A percentile compares a stretch with the other conserved stretches of the same genome.
phyloP scores from a whole-genome alignment of 2,113 vertebrate genomes.

The Ancistrus triradiatus region DNA sequence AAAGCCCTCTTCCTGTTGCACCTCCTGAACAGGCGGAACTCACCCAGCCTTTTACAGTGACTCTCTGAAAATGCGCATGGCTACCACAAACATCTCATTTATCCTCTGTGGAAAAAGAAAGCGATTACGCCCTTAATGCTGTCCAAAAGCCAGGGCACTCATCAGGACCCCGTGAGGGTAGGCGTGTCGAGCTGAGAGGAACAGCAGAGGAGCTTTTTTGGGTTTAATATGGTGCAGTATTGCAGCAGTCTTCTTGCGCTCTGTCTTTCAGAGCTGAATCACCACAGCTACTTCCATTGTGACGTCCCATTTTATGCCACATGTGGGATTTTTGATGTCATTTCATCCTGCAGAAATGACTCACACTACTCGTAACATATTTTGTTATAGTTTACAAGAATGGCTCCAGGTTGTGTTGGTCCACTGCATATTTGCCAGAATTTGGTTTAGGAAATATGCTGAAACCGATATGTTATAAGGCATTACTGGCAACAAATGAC shows the following conservation, averaged over 20 bases:
- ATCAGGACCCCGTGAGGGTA: conserved; percentile 65
- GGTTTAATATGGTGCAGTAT: conserved; percentile 48
- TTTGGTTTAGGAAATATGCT: not conserved
- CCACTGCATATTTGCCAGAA: not conserved
- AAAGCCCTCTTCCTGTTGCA: not conserved
- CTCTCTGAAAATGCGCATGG: conserved; percentile 44
- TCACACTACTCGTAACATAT: conserved; percentile 11
- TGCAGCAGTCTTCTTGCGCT: conserved; percentile 12
- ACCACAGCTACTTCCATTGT: conserved; percentile 4
- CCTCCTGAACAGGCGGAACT: not conserved
- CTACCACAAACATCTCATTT: conserved; percentile 57
- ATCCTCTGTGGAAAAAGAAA: conserved; percentile 49
- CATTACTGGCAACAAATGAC: too few species aligned
- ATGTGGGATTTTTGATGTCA: conserved; percentile 26
- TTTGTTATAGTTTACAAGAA: conserved; percentile 18
- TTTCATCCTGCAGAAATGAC: conserved; percentile 33
- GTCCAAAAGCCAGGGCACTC: conserved; percentile 58
- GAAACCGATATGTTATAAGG: too few species aligned
- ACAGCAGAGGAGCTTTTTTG: conserved; percentile 57
- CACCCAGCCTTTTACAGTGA: conserved; percentile 3
- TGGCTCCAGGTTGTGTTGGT: not conserved
- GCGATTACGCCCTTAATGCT: conserved; percentile 59
- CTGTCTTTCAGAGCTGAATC: conserved; percentile 13
- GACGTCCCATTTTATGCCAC: conserved; percentile 1
- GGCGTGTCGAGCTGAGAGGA: conserved; percentile 64